Evolutionary conservation across 1,140 invertebrate species (phyloP).

Genomic region (Drosophila triauraria): DNA sequence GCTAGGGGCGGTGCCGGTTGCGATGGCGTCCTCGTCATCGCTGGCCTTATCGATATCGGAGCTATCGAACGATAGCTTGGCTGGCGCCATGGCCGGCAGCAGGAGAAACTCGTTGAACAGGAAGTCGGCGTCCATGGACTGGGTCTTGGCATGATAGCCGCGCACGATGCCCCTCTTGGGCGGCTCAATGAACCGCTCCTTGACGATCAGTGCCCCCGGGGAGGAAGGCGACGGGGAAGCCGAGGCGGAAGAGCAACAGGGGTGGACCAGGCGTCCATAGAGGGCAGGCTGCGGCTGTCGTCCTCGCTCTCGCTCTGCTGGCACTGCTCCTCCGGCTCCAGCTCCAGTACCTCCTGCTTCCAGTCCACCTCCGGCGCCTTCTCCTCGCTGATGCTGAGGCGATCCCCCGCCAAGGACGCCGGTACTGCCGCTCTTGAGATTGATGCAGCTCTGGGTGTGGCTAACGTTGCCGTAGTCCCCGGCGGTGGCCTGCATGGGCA

Average conservation of each 20-base stretch:
- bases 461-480: constrained; percentile 61
- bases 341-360: not conserved
- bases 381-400: constrained; percentile 46
- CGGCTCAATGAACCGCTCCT: constrained; percentile 86
- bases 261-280: constrained; percentile 21
- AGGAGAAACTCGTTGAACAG: constrained; percentile 79
- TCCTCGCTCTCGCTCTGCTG: constrained; percentile 15
- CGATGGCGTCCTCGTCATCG: constrained; percentile 1
- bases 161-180: constrained; percentile 85
- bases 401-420: constrained; percentile 40
- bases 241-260: constrained; percentile 34
- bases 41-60: constrained; percentile 33
- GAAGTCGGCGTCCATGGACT: constrained; percentile 81
- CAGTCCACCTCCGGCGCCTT: not conserved
- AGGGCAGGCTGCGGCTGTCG: not conserved
- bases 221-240: constrained; percentile 54
- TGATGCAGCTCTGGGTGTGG: constrained; percentile 80
- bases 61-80: constrained; percentile 35
- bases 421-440: constrained; percentile 63
- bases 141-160: constrained; percentile 85
- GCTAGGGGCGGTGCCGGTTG: too few species aligned
- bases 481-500: constrained; percentile 58
- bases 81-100: constrained; percentile 58
- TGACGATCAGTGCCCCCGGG: constrained; percentile 84
- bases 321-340: constrained; percentile 1